Evolutionary conservation across 1,140 invertebrate genomes (phyloP).

Genomic region (Brachionus calyciflorus): DNA sequence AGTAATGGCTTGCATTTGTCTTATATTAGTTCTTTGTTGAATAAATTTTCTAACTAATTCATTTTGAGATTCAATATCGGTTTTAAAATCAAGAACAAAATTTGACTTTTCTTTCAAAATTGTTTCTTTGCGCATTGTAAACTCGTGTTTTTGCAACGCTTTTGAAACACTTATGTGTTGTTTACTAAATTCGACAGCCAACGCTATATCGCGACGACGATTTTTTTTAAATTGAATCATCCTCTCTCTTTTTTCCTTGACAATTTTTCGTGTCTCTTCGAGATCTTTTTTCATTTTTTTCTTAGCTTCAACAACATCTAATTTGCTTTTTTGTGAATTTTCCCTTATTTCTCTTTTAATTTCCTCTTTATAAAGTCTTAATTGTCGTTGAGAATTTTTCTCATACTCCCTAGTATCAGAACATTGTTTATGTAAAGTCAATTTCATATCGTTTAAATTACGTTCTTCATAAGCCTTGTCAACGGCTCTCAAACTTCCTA

Average conservation of each 20-base stretch:
- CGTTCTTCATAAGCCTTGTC: conserved; percentile 58
- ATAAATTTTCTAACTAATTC: conserved; percentile 24
- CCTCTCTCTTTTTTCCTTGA: conserved; percentile 52
- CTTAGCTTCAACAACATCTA: conserved; percentile 49
- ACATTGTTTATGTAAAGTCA: conserved; percentile 11
- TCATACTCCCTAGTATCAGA: conserved; percentile 52
- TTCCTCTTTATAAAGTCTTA: conserved; percentile 54
- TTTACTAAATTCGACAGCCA: conserved; percentile 55
- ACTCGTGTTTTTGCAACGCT: conserved; percentile 56
- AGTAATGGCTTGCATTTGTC: not conserved
- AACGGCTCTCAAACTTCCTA: conserved; percentile 57
- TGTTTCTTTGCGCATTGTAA: not conserved
- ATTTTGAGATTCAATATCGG: not conserved
- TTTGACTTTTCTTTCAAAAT: conserved; percentile 3
- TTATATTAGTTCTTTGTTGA: conserved; percentile 8
- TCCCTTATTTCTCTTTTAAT: conserved; percentile 51
- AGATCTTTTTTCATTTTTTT: conserved; percentile 52
- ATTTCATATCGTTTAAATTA: conserved; percentile 51
- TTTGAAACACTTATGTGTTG: conserved; percentile 59
- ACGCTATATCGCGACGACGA: conserved; percentile 51
- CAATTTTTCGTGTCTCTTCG: conserved; percentile 50
- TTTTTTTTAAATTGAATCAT: conserved; percentile 51
- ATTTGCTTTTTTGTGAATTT: conserved; percentile 51
- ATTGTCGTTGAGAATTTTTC: conserved; percentile 53
- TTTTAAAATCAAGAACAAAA: conserved; percentile 20